Percentiles rank a stretch among this genome's conserved stretches.
These are phyloP conservation scores for Caenorhabditis latens DNA, from an alignment of 1,140 invertebrate genomes.

Conservation along the genomic window DNA sequence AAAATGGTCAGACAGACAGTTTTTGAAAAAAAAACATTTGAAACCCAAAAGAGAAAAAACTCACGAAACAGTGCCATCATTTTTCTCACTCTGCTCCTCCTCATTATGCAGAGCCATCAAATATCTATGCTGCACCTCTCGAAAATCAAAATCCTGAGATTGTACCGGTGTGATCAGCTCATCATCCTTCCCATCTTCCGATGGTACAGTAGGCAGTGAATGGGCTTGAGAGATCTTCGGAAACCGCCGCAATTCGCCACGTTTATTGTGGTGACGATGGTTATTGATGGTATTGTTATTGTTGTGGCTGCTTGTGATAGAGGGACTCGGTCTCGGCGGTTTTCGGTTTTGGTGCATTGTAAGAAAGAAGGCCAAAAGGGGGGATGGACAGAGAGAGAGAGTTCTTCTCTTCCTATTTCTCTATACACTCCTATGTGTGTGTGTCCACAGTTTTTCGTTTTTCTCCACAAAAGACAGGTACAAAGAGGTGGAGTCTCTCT, in stretches of 20 bases:
- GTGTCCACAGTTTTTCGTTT: neutral
- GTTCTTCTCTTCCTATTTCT: conserved; percentile 26
- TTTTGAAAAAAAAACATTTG: no score
- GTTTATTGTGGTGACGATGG: neutral
- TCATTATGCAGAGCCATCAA: conserved; percentile 11
- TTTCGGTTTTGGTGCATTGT: conserved; percentile 9
- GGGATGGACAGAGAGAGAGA: neutral
- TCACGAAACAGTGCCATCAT: conserved; percentile 31
- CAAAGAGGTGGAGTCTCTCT: neutral
- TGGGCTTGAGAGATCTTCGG: neutral
- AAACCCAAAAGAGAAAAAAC: neutral
- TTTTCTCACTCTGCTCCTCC: neutral
- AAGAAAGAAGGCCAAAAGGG: neutral
- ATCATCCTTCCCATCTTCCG: conserved; percentile 15
- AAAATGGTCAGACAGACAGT: no score
- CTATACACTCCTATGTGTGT: conserved; percentile 16
- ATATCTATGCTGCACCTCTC: conserved; percentile 30
- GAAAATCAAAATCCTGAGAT: conserved; percentile 18
- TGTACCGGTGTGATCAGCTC: conserved; percentile 8
- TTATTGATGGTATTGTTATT: neutral
- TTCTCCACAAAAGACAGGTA: neutral
- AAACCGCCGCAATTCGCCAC: neutral
- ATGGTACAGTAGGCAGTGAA: conserved; percentile 13
- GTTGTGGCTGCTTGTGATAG: neutral
- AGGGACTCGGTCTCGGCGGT: conserved; percentile 20